phyloP scores from a whole-genome alignment of 2,113 vertebrate genomes.

The Octodon degus region DNA sequence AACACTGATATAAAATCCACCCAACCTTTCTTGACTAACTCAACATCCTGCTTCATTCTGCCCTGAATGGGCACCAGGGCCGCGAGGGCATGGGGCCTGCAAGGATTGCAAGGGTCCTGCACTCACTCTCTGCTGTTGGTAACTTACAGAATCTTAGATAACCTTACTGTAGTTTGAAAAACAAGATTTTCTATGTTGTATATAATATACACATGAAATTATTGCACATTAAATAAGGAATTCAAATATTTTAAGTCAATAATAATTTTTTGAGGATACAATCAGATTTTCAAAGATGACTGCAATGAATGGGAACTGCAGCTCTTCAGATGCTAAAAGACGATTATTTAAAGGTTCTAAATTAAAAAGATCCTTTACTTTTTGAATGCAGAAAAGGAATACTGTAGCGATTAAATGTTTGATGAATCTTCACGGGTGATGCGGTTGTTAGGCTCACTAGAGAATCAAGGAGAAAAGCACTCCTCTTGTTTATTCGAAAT shows the following conservation, averaged over 20 bases:
- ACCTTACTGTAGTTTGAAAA: not conserved
- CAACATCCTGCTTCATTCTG: not conserved
- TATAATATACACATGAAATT: not conserved
- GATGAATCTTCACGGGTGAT: not conserved
- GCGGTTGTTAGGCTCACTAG: not conserved
- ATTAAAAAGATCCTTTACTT: constrained; percentile 9
- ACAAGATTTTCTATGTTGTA: not conserved
- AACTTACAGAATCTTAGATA: not conserved
- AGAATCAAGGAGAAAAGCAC: not conserved
- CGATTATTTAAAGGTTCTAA: not conserved
- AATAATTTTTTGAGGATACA: constrained; percentile 43
- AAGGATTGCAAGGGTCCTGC: no score
- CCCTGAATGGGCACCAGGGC: not conserved
- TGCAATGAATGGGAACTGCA: not conserved
- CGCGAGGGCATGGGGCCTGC: not conserved
- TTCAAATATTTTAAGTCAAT: constrained; percentile 48
- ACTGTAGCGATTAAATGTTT: not conserved
- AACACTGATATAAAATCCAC: not conserved
- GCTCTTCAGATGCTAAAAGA: not conserved
- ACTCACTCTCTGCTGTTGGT: not conserved
- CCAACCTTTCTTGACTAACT: not conserved
- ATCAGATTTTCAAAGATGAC: not conserved
- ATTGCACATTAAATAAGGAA: constrained; percentile 34
- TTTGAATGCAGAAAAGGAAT: constrained; percentile 15
- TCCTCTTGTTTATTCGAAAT: not conserved